phyloP scores from a whole-genome alignment of 1,140 invertebrate genomes.

The Neotoxoptera formosana region DNA sequence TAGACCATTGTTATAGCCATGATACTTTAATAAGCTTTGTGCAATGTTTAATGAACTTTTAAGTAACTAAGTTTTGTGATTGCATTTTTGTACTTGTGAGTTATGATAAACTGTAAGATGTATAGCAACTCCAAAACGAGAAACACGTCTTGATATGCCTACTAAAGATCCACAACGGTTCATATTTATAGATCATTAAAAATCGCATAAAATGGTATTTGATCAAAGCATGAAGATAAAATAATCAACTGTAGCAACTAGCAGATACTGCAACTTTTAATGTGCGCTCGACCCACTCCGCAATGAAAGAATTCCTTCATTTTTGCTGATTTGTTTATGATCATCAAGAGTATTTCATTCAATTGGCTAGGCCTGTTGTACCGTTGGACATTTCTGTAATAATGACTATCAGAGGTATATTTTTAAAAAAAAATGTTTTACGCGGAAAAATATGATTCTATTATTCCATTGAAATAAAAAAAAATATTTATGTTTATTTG shows the following conservation, averaged over 20 bases:
- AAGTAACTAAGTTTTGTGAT: conserved; percentile 87
- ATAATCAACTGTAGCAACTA: conserved; percentile 95
- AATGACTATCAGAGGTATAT: conserved; percentile 56
- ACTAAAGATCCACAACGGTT: conserved; percentile 80
- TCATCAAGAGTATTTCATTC: conserved; percentile 93
- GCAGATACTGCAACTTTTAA: conserved; percentile 94
- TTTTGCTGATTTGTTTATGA: conserved; percentile 87
- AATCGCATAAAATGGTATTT: background rate
- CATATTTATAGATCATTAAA: conserved; percentile 62
- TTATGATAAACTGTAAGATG: conserved; percentile 94
- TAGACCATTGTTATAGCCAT: conserved; percentile 77
- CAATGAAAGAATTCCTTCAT: conserved; percentile 88
- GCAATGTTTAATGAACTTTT: conserved; percentile 78
- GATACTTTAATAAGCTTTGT: conserved; percentile 73
- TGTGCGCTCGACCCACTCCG: conserved; percentile 98
- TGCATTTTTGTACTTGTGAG: conserved; percentile 98
- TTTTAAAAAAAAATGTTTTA: conserved; percentile 66
- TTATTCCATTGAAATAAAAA: conserved; percentile 97
- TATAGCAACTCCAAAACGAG: conserved; percentile 83
- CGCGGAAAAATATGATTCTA: conserved; percentile 98
- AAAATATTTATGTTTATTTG: conserved; percentile 77
- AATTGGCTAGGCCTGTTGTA: conserved; percentile 79
- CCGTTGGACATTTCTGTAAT: conserved; percentile 65
- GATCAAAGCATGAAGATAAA: conserved; percentile 66
- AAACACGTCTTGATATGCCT: conserved; percentile 79